phyloP scores from a whole-genome alignment of 2,113 vertebrate genomes.

The Dasyornis broadbenti region DNA sequence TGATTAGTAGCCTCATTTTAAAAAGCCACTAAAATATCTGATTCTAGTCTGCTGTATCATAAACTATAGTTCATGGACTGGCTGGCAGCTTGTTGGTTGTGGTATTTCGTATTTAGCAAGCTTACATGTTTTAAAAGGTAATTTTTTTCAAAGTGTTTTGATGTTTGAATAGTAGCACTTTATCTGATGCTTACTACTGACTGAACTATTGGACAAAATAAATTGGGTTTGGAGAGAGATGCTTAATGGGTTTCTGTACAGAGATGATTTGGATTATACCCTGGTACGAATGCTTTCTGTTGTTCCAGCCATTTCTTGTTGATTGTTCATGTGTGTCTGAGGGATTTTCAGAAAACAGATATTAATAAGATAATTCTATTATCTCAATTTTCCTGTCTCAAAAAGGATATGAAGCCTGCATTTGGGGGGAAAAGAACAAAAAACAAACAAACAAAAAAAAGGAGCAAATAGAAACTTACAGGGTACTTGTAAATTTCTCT shows the following conservation, averaged over 20 bases:
- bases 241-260: conserved; percentile 36
- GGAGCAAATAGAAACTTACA: conserved; percentile 21
- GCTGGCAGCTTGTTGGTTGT: conserved; percentile 37
- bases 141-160: conserved; percentile 31
- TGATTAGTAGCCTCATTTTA: background rate
- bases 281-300: conserved; percentile 53
- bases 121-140: conserved; percentile 35
- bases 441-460: background rate
- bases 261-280: conserved; percentile 40
- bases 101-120: conserved; percentile 51
- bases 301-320: background rate
- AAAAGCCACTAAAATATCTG: background rate
- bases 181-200: conserved; percentile 81
- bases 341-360: background rate
- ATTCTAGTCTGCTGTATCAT: background rate
- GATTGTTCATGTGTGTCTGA: conserved; percentile 19
- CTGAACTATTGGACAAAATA: conserved; percentile 57
- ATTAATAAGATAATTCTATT: background rate
- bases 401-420: conserved; percentile 17
- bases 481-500: conserved; percentile 22
- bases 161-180: conserved; percentile 78
- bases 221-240: conserved; percentile 56
- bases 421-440: background rate
- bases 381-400: conserved; percentile 29
- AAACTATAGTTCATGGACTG: background rate